phyloP scores from a whole-genome alignment of 2,888 invertebrate species.

The Drosophila algonquin region DNA sequence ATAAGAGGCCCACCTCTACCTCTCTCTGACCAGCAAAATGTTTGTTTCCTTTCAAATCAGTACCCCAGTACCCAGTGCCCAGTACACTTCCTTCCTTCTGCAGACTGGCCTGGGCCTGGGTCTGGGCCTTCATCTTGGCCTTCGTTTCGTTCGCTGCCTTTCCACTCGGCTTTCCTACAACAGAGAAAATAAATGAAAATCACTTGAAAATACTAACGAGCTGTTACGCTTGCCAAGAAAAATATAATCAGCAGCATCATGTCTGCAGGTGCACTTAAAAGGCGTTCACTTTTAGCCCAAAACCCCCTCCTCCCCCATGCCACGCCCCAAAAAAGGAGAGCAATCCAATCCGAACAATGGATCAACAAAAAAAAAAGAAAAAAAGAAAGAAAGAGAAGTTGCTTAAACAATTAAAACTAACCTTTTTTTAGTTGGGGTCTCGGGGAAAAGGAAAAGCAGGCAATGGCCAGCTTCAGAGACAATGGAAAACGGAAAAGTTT shows the following conservation, averaged over 20 bases:
- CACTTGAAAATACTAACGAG: constrained; percentile 80
- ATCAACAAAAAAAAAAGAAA: neutral
- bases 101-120: constrained; percentile 19
- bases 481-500: constrained; percentile 44
- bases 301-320: neutral
- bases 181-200: constrained; percentile 76
- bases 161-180: constrained; percentile 12
- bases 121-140: constrained; percentile 21
- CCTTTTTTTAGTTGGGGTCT: constrained; percentile 54
- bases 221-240: constrained; percentile 80
- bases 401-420: constrained; percentile 75
- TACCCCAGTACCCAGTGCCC: constrained; percentile 42
- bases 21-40: constrained; percentile 54
- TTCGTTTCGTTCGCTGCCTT: constrained; percentile 11
- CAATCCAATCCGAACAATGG: constrained; percentile 59
- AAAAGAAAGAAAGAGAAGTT: constrained; percentile 2
- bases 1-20: constrained; percentile 25
- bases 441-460: constrained; percentile 48
- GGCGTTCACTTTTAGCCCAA: constrained; percentile 70
- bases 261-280: constrained; percentile 80
- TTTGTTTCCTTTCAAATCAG: constrained; percentile 80
- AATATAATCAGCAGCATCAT: constrained; percentile 80
- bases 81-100: constrained; percentile 75
- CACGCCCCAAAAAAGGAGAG: constrained; percentile 42
- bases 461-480: constrained; percentile 32